These are phyloP conservation scores for Drosophila melanogaster DNA, from an alignment of 1,140 invertebrate species.

Conservation along the genomic window DNA sequence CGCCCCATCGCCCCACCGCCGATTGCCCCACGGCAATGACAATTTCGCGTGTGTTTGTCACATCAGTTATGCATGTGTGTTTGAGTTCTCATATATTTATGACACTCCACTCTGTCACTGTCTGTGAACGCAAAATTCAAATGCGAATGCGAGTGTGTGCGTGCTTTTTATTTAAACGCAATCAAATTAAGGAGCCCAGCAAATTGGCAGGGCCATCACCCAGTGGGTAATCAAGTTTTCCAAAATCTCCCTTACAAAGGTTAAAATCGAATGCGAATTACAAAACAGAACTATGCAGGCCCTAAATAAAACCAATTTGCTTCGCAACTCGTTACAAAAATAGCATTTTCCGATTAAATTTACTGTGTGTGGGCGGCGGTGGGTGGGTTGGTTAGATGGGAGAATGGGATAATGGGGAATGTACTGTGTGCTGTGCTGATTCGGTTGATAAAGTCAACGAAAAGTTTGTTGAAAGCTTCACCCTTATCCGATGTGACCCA, in stretches of 20 bases:
- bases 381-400: no score
- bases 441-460: slow-evolving; percentile 43
- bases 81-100: slow-evolving; percentile 56
- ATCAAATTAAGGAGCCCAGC: slow-evolving; percentile 78
- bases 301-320: slow-evolving; percentile 29
- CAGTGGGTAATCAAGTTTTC: slow-evolving; percentile 73
- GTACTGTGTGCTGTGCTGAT: slow-evolving; percentile 12
- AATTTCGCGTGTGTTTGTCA: slow-evolving; percentile 81
- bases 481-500: slow-evolving; percentile 68
- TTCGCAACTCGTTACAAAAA: slow-evolving; percentile 40
- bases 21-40: slow-evolving; percentile 56
- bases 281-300: slow-evolving; percentile 22
- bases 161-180: slow-evolving; percentile 79
- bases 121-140: slow-evolving; percentile 32
- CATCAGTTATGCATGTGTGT: slow-evolving; percentile 74
- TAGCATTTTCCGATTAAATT: slow-evolving; percentile 32
- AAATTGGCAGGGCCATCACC: slow-evolving; percentile 67
- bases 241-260: slow-evolving; percentile 35
- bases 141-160: slow-evolving; percentile 25
- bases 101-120: slow-evolving; percentile 78
- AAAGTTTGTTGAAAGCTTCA: slow-evolving; percentile 39
- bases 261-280: slow-evolving; percentile 51
- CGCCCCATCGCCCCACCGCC: slow-evolving; percentile 3
- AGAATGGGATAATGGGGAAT: no score
- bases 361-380: background rate